A percentile compares a stretch with the other conserved stretches of the same genome.
These are phyloP conservation scores for Macrotrachela quadricornifera DNA, from an alignment of 1,140 invertebrate species.

Conservation along the genomic window DNA sequence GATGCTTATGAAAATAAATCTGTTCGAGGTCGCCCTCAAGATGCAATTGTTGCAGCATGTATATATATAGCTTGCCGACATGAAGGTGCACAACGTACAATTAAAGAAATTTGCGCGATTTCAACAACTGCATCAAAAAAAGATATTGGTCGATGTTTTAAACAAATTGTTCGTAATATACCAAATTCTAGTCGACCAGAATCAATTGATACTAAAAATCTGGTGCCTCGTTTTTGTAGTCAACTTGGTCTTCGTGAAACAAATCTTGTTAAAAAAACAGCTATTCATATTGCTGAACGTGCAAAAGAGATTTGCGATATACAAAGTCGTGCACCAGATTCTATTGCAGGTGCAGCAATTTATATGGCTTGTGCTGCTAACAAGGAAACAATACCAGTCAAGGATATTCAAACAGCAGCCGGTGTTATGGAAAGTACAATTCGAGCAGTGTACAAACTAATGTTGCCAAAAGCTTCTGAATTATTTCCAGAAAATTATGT, in stretches of 20 bases:
- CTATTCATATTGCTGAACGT: slow-evolving; percentile 82
- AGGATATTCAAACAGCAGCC: slow-evolving; percentile 90
- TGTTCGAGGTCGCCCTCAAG: slow-evolving; percentile 74
- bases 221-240: slow-evolving; percentile 39
- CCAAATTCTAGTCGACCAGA: no score
- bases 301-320: slow-evolving; percentile 92
- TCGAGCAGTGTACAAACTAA: slow-evolving; percentile 83
- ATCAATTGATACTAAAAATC: no score
- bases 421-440: slow-evolving; percentile 97
- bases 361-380: slow-evolving; percentile 68
- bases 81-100: slow-evolving; percentile 90
- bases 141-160: slow-evolving; percentile 91
- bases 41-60: slow-evolving; percentile 93
- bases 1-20: slow-evolving; percentile 64
- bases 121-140: slow-evolving; percentile 39
- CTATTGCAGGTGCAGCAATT: slow-evolving; percentile 92
- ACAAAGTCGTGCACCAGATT: slow-evolving; percentile 91
- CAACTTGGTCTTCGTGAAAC: slow-evolving; percentile 53
- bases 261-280: slow-evolving; percentile 58
- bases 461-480: slow-evolving; percentile 73
- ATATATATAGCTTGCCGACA: slow-evolving; percentile 95
- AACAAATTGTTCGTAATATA: slow-evolving; percentile 41
- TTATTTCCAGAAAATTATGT: slow-evolving; percentile 88
- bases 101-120: slow-evolving; percentile 46
- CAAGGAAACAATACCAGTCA: not conserved